Base-by-base conservation (phyloP, 2,888 invertebrate genomes). In the Meandrusa payeni region DNA sequence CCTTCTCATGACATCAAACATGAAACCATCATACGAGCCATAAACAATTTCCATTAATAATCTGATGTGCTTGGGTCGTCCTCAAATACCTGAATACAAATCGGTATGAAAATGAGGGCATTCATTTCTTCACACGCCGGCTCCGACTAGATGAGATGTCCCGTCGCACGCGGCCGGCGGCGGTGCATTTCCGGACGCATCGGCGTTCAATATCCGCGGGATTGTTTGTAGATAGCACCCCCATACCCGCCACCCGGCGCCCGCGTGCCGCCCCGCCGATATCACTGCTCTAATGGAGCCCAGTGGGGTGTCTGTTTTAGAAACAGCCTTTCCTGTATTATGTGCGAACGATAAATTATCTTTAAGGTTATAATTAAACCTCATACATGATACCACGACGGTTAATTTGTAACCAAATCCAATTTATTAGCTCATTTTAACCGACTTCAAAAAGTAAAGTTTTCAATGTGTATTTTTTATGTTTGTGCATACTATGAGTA, bases 201-300 rank as follows among this genome's bases (percentile, higher is more conserved):
- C 76, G 67, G 64, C 82, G 83, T 83, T 86, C 85, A 85, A 86
- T 85, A 86, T 85, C 83, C 83, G 80, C 76, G 77, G 76, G 71
- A 83, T 85, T 85, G 85, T 86, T 83, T 85, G 85, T 74, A 69
- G 72, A 76, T 64, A n/a, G n/a, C 66, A 66, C 57, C 51, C 69
- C 61, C 57, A 53, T 45, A 43, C 50, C 44, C 54, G 55, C 55
- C 55, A 44, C 57, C 52, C 50, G 59, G 50, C 63, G 48, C 41
- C 46, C 45, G 34, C 17, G 3, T 13, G 32, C 38, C 45, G 39
- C 49, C 42, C 49, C 42, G 44, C 51, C 55, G 48, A 53, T 51
- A 45, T 48, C 51, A 38, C 46, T 40, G 51, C 57, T 60, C 62
- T 63, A 66, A 66, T 68, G 61, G 62, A 64, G 59, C 61, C 51